These are phyloP conservation scores for Anoura caudifer DNA, from an alignment of 2,113 vertebrate genomes.

Conservation along the genomic window DNA sequence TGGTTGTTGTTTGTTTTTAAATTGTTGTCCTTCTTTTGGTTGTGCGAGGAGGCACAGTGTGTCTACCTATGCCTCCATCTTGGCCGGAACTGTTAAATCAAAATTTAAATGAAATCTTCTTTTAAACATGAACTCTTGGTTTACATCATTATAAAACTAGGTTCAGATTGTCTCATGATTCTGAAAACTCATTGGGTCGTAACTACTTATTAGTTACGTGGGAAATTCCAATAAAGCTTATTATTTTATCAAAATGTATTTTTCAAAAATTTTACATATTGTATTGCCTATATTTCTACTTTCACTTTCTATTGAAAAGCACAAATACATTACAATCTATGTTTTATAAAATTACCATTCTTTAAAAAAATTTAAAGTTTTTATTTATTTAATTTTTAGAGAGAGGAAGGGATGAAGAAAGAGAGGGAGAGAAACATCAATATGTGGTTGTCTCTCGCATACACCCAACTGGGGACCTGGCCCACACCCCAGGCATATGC, in stretches of 20 bases:
- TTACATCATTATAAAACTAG: not conserved
- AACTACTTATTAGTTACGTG: not conserved
- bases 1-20: too few species aligned
- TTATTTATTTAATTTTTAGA: too few species aligned
- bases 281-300: not conserved
- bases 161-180: not conserved
- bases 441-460: too few species aligned
- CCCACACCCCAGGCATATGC: too few species aligned
- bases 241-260: not conserved
- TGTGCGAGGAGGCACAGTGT: too few species aligned
- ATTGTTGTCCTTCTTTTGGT: too few species aligned
- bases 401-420: too few species aligned
- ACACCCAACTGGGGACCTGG: too few species aligned
- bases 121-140: not conserved
- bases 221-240: slow-evolving; percentile 22
- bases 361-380: too few species aligned
- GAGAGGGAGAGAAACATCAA: too few species aligned
- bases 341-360: not conserved
- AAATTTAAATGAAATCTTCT: not conserved
- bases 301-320: not conserved
- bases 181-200: not conserved
- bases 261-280: not conserved
- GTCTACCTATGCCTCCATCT: too few species aligned
- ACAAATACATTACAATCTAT: not conserved
- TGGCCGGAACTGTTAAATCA: not conserved